Evolutionary conservation across 2,797 vertebrate species (phyloP).

Genomic region (Hybognathus amarus): DNA sequence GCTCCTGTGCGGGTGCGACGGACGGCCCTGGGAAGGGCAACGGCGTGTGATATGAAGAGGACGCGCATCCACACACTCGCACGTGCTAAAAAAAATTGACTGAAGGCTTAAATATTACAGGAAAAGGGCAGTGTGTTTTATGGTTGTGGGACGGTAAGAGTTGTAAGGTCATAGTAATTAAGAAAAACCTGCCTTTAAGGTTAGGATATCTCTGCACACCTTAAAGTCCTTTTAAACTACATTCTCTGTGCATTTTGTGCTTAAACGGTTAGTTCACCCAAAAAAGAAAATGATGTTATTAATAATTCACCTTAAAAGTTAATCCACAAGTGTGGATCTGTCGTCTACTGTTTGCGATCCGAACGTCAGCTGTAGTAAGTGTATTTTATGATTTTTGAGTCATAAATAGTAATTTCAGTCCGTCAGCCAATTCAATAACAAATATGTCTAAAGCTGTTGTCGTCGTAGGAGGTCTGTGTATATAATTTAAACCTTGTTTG

Average conservation of each 20-base stretch:
- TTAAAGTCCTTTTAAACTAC: slow-evolving; percentile 67
- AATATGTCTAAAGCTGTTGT: no score
- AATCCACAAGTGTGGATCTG: no score
- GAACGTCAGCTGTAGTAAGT: no score
- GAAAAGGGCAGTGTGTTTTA: slow-evolving; percentile 48
- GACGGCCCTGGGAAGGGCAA: slow-evolving; percentile 19
- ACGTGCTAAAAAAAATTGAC: slow-evolving; percentile 61
- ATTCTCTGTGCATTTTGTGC: slow-evolving; percentile 45
- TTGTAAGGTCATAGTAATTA: slow-evolving; percentile 81
- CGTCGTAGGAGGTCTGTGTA: no score
- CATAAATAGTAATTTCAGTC: no score
- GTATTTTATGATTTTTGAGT: no score
- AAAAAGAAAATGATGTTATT: no score
- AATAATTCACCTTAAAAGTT: no score
- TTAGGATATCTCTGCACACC: slow-evolving; percentile 69
- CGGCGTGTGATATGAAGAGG: slow-evolving; percentile 40
- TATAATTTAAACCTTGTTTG: no score
- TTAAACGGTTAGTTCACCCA: background rate
- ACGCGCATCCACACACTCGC: slow-evolving; percentile 20
- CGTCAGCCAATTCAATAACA: no score
- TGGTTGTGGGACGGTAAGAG: slow-evolving; percentile 70
- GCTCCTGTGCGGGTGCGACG: slow-evolving; percentile 13
- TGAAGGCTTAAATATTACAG: slow-evolving; percentile 70
- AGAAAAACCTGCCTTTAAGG: slow-evolving; percentile 75
- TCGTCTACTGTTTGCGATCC: no score